phyloP scores from a whole-genome alignment of 2,113 vertebrate species.

The Calyptommatus sinebrachiatus region DNA sequence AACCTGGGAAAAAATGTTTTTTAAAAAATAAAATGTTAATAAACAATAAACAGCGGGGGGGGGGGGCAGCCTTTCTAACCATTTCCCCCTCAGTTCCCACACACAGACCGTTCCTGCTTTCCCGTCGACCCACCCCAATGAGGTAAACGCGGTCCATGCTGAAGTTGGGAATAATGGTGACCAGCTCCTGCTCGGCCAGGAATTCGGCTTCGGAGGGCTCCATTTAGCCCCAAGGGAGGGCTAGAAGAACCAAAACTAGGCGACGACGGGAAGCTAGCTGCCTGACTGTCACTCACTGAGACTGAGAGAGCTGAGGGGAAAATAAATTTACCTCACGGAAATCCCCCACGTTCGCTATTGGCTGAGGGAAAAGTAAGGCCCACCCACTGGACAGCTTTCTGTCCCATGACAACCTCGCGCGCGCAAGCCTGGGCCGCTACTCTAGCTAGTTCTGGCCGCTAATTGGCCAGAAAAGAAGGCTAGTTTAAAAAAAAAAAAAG shows the following conservation, averaged over 20 bases:
- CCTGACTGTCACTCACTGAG: too few relatives aligned
- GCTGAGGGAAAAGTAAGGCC: not conserved
- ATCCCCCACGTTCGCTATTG: constrained; percentile 19
- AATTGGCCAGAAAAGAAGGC: too few relatives aligned
- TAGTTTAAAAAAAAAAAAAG: too few relatives aligned
- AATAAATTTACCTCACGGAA: not conserved
- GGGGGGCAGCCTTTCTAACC: too few relatives aligned
- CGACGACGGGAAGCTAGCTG: not conserved
- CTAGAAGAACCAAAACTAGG: rapidly evolving
- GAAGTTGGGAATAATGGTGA: constrained; percentile 93
- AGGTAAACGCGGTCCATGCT: constrained; percentile 91
- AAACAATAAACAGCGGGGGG: too few relatives aligned
- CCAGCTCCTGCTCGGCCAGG: constrained; percentile 88
- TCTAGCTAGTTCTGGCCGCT: too few relatives aligned
- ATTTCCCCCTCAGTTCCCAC: not conserved
- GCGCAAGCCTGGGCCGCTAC: not conserved
- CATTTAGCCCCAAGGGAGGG: constrained; percentile 63
- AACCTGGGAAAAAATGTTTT: not conserved
- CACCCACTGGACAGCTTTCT: not conserved
- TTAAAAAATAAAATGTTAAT: too few relatives aligned
- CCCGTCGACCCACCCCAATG: constrained; percentile 81
- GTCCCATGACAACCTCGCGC: not conserved
- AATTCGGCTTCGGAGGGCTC: constrained; percentile 90
- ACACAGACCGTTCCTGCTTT: constrained; percentile 71
- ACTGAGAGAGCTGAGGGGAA: not conserved